A percentile compares a stretch with the other conserved stretches of the same genome.
These are phyloP conservation scores for Eilema griseolum DNA, from an alignment of 2,888 invertebrate genomes.

Conservation along the genomic window DNA sequence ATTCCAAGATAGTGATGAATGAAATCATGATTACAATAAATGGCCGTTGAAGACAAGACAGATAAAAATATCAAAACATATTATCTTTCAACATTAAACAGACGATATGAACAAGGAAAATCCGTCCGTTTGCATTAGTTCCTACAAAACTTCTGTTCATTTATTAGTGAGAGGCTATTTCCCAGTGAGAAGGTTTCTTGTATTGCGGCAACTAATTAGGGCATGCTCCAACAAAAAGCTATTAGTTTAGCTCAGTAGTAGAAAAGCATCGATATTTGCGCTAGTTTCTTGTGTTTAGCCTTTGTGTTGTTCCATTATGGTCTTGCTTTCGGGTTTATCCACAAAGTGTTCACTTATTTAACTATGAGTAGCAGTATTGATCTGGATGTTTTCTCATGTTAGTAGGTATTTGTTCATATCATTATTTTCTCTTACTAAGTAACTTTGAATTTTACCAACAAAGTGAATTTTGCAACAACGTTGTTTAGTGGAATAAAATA, in stretches of 20 bases:
- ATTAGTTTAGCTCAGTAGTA: constrained; percentile 42
- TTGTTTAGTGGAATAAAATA: too few species aligned
- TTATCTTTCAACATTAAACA: neutral
- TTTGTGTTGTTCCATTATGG: constrained; percentile 6
- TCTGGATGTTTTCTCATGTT: neutral
- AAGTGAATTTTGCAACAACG: neutral
- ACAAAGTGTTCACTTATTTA: neutral
- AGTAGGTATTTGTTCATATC: neutral
- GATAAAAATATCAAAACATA: constrained; percentile 1
- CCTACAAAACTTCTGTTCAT: constrained; percentile 41
- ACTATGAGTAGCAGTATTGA: neutral
- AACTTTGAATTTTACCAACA: neutral
- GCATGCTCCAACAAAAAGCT: constrained; percentile 48
- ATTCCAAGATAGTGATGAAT: too few species aligned
- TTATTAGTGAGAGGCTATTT: constrained; percentile 36
- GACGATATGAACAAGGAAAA: constrained; percentile 35
- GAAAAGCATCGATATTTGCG: constrained; percentile 38
- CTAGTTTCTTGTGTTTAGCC: constrained; percentile 21
- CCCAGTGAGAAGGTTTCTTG: constrained; percentile 29
- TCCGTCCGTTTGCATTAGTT: constrained; percentile 44
- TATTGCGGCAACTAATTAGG: constrained; percentile 49
- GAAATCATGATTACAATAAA: too few species aligned
- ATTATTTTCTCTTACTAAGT: neutral
- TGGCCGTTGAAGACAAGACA: neutral
- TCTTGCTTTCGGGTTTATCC: constrained; percentile 4